These are phyloP conservation scores for Saturnia pavonia DNA, from an alignment of 2,888 invertebrate species.

Conservation along the genomic window DNA sequence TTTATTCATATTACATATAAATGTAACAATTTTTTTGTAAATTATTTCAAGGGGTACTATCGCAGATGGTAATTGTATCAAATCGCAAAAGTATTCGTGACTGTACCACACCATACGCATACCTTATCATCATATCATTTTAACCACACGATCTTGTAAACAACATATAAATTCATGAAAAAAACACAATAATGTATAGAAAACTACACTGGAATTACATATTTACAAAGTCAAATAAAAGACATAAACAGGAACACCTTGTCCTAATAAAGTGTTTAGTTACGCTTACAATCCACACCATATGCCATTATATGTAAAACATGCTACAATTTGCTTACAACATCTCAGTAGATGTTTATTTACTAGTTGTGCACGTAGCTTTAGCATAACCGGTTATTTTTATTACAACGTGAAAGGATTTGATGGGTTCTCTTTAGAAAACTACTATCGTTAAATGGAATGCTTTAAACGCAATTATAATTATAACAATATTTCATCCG, in stretches of 20 bases:
- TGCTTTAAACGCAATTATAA: neutral
- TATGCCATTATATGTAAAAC: constrained; percentile 13
- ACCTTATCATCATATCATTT: no score
- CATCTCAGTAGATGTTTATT: neutral
- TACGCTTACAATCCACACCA: constrained; percentile 5
- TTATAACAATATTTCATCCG: constrained; percentile 1
- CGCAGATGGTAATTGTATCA: no score
- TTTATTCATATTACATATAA: no score
- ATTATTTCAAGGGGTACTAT: no score
- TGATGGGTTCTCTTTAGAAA: neutral
- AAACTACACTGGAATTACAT: neutral
- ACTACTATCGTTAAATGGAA: constrained; percentile 2
- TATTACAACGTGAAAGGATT: constrained; percentile 6
- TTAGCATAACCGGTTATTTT: constrained; percentile 12
- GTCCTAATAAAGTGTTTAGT: neutral
- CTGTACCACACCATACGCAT: no score
- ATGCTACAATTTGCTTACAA: constrained; percentile 8
- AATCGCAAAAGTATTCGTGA: no score
- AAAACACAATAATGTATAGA: no score
- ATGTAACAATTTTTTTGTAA: no score
- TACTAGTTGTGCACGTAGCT: neutral
- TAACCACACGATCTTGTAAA: no score
- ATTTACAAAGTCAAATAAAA: neutral
- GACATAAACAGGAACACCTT: neutral
- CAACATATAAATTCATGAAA: no score